phyloP scores from a whole-genome alignment of 2,113 vertebrate species.

The Epinephelus lanceolatus region DNA sequence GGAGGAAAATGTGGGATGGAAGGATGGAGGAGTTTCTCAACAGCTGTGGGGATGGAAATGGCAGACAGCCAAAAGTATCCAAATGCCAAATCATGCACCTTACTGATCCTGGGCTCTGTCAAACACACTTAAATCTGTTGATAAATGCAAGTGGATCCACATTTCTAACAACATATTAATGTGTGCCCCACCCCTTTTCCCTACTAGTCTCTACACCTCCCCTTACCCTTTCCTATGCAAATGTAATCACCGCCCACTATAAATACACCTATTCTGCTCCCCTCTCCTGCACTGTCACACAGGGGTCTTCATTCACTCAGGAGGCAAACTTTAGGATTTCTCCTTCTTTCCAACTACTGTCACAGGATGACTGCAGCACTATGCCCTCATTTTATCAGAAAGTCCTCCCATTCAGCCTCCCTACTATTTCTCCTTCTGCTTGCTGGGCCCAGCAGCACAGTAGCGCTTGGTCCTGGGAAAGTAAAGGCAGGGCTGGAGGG shows the following conservation, averaged over 20 bases:
- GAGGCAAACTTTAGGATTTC: constrained; percentile 35
- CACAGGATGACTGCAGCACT: constrained; percentile 44
- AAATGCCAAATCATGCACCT: constrained; percentile 40
- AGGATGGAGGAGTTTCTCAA: constrained; percentile 26
- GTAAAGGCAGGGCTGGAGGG: constrained; percentile 39
- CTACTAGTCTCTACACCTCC: constrained; percentile 59
- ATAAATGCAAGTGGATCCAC: constrained; percentile 37
- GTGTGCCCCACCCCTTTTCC: constrained; percentile 50
- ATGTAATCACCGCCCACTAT: constrained; percentile 73
- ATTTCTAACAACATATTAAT: constrained; percentile 34
- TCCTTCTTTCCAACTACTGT: neutral
- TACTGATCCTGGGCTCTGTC: constrained; percentile 33
- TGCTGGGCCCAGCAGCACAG: constrained; percentile 36
- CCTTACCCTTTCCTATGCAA: constrained; percentile 73
- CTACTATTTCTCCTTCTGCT: constrained; percentile 69
- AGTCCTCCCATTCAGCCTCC: constrained; percentile 22
- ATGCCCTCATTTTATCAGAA: constrained; percentile 43
- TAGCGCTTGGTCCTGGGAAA: constrained; percentile 22
- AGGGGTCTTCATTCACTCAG: constrained; percentile 37
- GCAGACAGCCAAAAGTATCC: constrained; percentile 30
- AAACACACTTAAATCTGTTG: constrained; percentile 48
- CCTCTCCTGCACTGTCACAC: constrained; percentile 58
- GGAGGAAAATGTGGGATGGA: constrained; percentile 24
- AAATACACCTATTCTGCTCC: constrained; percentile 78
- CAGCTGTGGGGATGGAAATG: constrained; percentile 32